Evolutionary conservation across 2,113 vertebrate species (phyloP), one percentile per base, ranked within the genome.

Genomic region (Oreotrochilus melanogaster): DNA sequence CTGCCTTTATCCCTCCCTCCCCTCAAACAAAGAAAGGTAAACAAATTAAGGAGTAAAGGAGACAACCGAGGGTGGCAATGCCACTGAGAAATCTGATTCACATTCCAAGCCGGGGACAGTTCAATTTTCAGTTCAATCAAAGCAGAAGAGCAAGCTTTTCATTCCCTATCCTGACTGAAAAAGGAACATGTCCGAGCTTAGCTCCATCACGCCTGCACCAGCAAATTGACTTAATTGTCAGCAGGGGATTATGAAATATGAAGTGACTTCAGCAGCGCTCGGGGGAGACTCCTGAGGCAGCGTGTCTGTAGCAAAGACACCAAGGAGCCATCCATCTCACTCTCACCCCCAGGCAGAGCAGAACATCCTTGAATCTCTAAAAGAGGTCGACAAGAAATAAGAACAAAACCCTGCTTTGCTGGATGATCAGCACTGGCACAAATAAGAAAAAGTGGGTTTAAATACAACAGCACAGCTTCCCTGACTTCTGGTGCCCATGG

Each of bases 161-260:
- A 64, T 47, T 88, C 50, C 21, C 0, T 70, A 79, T 37, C 72
- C 82, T 54, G 56, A 43, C 82, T 92, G 48, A 70, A 86, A 96
- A 92, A 73, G 82, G 70, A 94, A 74, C 88, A 11, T 86, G 95
- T 78, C 95, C 96, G 92, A 96, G 79, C 95, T 93, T 92, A 86
- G 86, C 88, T 97, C 91, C 94, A 97, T 96, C 96, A 95, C 5
- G 48, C 57, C 86, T 86, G 79, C 92, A 95, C 83, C 92, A 93
- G 76, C 72, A 95, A 94, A 97, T 97, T 94, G 95, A 92, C 92
- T 97, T 96, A 96, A 97, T 95, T 95, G 91, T 96, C 95, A 96
- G 88, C 60, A 64, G 71, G 79, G 83, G 79, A 96, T 94, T 94
- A 95, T 83, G 83, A 95, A 96, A 96, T 78, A 70, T 27, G 76